Conservation (phyloP, 2,888 invertebrate species). For the Ptychoptera albimana region DNA sequence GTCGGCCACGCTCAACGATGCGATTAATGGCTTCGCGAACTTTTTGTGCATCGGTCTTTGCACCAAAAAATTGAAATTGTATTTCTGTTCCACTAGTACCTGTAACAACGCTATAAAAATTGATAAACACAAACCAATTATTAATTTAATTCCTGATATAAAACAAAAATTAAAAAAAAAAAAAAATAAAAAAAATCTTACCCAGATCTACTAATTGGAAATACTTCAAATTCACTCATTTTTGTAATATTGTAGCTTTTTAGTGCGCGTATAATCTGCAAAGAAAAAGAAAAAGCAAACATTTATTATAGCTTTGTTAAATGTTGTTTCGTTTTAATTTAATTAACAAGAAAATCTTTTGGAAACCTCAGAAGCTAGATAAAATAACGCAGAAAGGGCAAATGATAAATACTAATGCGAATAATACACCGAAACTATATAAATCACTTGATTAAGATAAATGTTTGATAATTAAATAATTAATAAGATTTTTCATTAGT, state of each 20-base stretch:
- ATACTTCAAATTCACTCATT: conserved; percentile 42
- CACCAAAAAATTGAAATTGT: conserved; percentile 33
- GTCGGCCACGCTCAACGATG: conserved; percentile 41
- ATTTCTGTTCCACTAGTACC: conserved; percentile 33
- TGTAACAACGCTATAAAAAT: conserved; percentile 13
- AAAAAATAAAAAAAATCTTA: background rate
- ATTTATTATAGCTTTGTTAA: no score
- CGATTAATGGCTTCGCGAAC: conserved; percentile 34
- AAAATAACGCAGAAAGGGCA: no score
- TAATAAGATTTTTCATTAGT: no score
- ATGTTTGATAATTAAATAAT: no score
- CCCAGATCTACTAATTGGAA: conserved; percentile 29
- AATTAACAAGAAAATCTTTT: no score
- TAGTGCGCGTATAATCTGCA: conserved; percentile 48
- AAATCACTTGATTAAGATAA: no score
- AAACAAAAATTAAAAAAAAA: conserved; percentile 4
- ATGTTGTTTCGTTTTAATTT: no score
- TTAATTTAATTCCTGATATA: background rate
- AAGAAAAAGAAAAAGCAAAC: conserved; percentile 14
- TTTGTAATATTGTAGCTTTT: conserved; percentile 49
- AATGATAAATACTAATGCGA: no score
- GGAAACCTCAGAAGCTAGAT: no score
- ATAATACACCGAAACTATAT: no score
- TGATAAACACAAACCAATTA: no score
- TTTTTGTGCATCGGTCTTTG: conserved; percentile 28